Percentiles rank a stretch among this genome's conserved stretches.
Conservation (phyloP, 2,113 vertebrate species). For the Tragelaphus buxtoni region DNA sequence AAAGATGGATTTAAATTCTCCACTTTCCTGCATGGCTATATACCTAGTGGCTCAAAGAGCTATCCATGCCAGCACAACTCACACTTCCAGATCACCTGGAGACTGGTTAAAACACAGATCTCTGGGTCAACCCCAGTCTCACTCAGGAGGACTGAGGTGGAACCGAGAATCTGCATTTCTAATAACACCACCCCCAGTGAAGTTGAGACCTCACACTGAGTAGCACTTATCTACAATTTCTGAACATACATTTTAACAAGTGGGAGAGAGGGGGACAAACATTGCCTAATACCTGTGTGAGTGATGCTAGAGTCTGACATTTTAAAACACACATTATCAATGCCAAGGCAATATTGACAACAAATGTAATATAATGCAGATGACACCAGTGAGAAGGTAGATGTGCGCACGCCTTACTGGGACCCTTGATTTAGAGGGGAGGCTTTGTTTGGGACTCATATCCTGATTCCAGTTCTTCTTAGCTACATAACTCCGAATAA, state of each 20-base stretch:
- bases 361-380: accelerated
- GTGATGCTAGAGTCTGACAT: background rate
- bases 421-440: background rate
- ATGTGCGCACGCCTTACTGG: accelerated
- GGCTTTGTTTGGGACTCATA: background rate
- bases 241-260: background rate
- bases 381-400: background rate
- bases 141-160: background rate
- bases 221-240: background rate
- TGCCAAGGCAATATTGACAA: background rate
- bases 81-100: background rate
- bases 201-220: background rate
- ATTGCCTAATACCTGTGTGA: background rate
- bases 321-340: background rate
- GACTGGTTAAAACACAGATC: background rate
- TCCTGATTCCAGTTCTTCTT: background rate
- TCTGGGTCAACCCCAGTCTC: background rate
- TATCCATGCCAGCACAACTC: background rate
- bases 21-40: background rate
- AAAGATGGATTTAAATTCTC: background rate
- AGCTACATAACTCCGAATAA: background rate
- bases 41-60: background rate
- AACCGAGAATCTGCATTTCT: background rate
- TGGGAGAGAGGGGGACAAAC: too few relatives aligned
- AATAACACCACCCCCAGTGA: background rate